Evolutionary conservation across 2,888 invertebrate species (phyloP), one percentile per base, ranked within the genome.

Genomic region (Priocnemis perturbator): DNA sequence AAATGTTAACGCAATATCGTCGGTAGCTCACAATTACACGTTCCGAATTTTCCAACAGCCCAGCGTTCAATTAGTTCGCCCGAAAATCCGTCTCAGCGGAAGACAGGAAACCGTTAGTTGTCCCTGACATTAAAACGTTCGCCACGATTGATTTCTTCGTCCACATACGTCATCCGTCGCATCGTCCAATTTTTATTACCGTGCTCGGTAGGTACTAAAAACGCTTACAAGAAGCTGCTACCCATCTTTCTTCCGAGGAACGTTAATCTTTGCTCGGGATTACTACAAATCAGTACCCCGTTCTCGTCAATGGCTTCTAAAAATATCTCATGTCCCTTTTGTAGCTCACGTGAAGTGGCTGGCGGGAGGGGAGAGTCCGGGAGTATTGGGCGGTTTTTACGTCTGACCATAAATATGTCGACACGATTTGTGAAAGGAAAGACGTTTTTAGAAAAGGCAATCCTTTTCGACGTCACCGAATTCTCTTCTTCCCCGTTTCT

Each of bases 241-340:
- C 11, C 45, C 17, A 48, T 21, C 30, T 30, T 30, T 50, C n/a
- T 20, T 9, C 20, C 23, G 15, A 11, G 4, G 21, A 30, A 59
- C 69, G 65, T 72, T 77, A 71, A 71, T 73, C 66, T 53, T 59
- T 61, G 61, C 60, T 61, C 47, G 21, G 60, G 69, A 73, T 73
- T 50, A 62, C 73, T 70, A 75, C 77, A 81, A 79, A 81, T 81
- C 81, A 78, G 76, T 76, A 72, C 65, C 11, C 74, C 80, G 74
- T 79, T 71, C 76, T 79, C 75, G 76, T 83, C 82, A 76, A 82
- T 75, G 71, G 66, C 60, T 60, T 26, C 77, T 67, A 73, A 81
- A 78, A 82, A 83, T 82, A 79, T 47, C 67, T 26, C 47, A 9
- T 47, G 50, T 67, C 58, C 57, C 59, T 66, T 60, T 19, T 57